Evolutionary conservation across 2,113 vertebrate genomes (phyloP).

Genomic region (Bos javanicus): DNA sequence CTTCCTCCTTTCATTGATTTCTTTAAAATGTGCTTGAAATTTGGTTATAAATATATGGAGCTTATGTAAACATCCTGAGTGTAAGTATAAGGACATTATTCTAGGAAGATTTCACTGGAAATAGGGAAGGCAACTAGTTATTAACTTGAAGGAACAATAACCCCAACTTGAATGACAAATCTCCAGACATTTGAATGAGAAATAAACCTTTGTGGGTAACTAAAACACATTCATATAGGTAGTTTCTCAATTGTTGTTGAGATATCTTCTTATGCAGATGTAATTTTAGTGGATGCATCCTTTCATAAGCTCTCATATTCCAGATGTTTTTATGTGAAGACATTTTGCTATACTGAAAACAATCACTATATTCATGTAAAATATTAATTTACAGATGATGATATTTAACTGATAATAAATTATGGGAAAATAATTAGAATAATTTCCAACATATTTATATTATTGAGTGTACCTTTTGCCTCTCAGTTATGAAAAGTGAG

Average conservation of each 20-base stretch:
- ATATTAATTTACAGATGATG: not conserved
- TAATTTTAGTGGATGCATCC: not conserved
- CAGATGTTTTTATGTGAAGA: not conserved
- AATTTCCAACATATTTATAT: not conserved
- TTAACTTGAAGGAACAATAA: not conserved
- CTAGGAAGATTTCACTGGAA: not conserved
- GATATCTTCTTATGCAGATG: not conserved
- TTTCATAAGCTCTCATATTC: not conserved
- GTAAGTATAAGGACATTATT: not conserved
- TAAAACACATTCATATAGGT: not conserved
- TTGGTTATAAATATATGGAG: not conserved
- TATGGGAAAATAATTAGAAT: not conserved
- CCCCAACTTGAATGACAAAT: not conserved
- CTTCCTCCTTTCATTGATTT: not conserved
- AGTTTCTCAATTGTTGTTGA: not conserved
- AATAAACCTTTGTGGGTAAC: not conserved
- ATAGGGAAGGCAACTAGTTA: not conserved
- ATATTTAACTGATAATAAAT: not conserved
- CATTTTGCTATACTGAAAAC: not conserved
- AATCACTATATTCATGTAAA: not conserved
- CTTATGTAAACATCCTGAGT: not conserved
- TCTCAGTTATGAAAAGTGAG: not conserved
- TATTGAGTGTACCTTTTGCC: not conserved
- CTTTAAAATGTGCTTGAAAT: not conserved
- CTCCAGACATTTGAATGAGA: not conserved